Percentiles rank a stretch among this genome's conserved stretches.
Conservation (phyloP, 2,113 vertebrate species). For the Tichodroma muraria region DNA sequence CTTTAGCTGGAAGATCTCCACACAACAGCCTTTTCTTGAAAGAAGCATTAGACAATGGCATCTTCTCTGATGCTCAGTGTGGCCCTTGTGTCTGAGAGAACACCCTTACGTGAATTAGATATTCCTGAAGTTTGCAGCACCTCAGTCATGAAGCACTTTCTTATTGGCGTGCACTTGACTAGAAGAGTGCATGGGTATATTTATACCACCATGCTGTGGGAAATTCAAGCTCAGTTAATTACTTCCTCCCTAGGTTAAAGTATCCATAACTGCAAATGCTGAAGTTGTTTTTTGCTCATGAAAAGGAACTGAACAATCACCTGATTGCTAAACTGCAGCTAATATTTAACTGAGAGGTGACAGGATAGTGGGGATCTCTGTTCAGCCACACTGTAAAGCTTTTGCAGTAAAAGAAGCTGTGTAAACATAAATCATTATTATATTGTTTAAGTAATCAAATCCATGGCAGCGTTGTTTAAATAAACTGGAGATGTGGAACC, state of each 20-base stretch:
- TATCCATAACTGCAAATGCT: background rate
- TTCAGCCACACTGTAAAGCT: background rate
- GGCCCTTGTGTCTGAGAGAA: background rate
- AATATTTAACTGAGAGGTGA: background rate
- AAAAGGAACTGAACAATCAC: background rate
- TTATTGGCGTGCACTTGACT: background rate
- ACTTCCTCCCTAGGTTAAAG: background rate
- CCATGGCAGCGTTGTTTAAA: conserved; percentile 13
- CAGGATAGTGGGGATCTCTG: background rate
- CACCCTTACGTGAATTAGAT: background rate
- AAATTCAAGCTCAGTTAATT: background rate
- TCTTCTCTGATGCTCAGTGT: background rate
- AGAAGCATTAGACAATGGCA: background rate
- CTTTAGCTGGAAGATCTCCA: background rate
- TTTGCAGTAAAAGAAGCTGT: background rate
- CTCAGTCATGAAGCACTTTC: background rate
- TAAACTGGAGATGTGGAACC: background rate
- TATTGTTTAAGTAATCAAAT: conserved; percentile 25
- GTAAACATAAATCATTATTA: conserved; percentile 11
- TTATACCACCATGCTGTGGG: background rate
- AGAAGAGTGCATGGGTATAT: background rate
- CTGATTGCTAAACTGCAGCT: background rate
- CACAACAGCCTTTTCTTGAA: background rate
- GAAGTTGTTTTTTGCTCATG: background rate
- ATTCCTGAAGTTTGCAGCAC: background rate